Conservation (phyloP, 2,113 vertebrate species). For the Lipophrys pholis region DNA sequence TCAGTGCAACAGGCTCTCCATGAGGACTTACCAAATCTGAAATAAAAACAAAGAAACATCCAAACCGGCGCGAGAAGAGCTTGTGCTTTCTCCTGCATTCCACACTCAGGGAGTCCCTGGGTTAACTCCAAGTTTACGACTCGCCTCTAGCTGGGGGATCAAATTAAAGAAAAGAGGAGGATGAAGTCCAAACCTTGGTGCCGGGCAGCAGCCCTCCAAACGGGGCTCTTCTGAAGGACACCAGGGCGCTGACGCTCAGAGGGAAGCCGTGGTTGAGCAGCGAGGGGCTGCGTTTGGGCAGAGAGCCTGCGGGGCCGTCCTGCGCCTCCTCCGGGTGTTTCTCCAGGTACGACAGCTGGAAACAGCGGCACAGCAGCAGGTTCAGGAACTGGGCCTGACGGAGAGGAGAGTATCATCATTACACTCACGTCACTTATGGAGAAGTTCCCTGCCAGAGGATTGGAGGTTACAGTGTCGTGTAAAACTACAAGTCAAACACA, state of each 20-base stretch:
- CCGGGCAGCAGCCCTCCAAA: constrained; percentile 68
- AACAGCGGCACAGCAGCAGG: constrained; percentile 93
- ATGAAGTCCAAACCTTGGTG: constrained; percentile 74
- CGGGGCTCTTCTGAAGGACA: constrained; percentile 91
- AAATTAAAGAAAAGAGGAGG: background rate
- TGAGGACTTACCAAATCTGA: no score
- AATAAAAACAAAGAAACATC: no score
- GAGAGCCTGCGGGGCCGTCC: constrained; percentile 25
- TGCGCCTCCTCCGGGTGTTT: constrained; percentile 88
- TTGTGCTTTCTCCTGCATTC: no score
- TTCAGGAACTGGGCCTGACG: constrained; percentile 90
- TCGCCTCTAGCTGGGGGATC: background rate
- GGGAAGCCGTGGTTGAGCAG: constrained; percentile 90
- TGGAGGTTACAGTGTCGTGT: no score
- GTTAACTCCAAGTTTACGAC: no score
- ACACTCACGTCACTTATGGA: no score
- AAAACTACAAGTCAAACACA: no score
- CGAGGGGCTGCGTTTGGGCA: constrained; percentile 69
- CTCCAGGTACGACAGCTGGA: constrained; percentile 90
- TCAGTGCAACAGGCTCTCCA: no score
- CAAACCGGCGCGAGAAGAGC: no score
- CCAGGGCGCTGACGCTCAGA: constrained; percentile 91
- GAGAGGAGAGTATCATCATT: background rate
- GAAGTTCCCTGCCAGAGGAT: no score
- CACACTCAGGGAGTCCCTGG: no score